Evolutionary conservation across 2,113 vertebrate species (phyloP).

Genomic region (Cariama cristata): DNA sequence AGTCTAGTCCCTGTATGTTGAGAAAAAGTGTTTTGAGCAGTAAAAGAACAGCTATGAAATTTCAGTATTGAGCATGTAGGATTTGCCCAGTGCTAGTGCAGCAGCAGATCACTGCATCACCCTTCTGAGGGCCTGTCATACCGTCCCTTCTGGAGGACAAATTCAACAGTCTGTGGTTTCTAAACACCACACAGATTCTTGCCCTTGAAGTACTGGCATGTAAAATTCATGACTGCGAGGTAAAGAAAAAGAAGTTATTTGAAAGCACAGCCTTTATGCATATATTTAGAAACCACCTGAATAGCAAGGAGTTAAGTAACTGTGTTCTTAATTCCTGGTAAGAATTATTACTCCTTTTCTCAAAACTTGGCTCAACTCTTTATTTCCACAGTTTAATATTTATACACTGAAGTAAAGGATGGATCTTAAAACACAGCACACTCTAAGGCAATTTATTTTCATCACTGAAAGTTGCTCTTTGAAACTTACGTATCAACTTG

Average conservation of each 20-base stretch:
- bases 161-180: neutral
- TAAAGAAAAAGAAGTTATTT: neutral
- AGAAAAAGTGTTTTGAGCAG: neutral
- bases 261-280: neutral
- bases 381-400: neutral
- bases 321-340: neutral
- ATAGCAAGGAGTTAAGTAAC: neutral
- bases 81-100: neutral
- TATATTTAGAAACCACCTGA: neutral
- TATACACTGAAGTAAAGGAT: neutral
- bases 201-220: rapidly evolving
- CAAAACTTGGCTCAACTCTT: neutral
- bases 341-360: neutral
- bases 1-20: neutral
- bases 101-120: neutral
- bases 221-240: neutral
- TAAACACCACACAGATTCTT: neutral
- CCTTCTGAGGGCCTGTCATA: neutral
- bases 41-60: neutral
- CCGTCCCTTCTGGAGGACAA: neutral
- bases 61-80: neutral
- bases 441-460: neutral
- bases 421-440: neutral
- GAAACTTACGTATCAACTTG: neutral
- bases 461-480: neutral